Conservation (phyloP, 2,113 vertebrate species). For the Engystomops pustulosus region DNA sequence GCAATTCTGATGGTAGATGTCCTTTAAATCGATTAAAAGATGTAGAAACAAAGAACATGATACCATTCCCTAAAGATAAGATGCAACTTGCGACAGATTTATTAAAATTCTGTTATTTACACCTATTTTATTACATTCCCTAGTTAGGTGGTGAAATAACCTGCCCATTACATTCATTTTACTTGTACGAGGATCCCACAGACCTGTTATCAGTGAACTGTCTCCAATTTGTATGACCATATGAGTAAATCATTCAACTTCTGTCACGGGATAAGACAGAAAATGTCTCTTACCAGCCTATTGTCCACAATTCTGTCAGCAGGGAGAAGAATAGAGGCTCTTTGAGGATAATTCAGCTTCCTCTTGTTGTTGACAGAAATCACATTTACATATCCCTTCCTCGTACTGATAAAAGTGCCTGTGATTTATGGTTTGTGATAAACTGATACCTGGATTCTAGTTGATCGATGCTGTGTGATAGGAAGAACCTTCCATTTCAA, state of each 20-base stretch:
- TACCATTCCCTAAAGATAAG: too few species aligned
- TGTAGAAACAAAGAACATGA: too few species aligned
- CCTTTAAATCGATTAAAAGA: too few species aligned
- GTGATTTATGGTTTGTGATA: constrained; percentile 96
- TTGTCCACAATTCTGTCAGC: constrained; percentile 78
- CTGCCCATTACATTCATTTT: neutral
- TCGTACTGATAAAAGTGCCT: constrained; percentile 83
- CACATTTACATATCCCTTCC: constrained; percentile 98
- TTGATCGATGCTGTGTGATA: constrained; percentile 85
- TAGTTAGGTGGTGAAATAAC: constrained; percentile 16
- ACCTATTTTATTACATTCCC: neutral
- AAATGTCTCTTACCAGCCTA: constrained; percentile 80
- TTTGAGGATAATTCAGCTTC: constrained; percentile 85
- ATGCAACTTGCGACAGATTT: neutral
- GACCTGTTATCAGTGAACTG: constrained; percentile 14
- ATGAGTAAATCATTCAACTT: constrained; percentile 37
- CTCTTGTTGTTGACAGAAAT: constrained; percentile 92
- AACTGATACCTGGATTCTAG: constrained; percentile 91
- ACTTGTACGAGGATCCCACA: neutral
- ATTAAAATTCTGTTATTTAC: neutral
- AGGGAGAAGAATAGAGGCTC: constrained; percentile 84
- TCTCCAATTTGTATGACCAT: constrained; percentile 36
- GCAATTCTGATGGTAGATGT: too few species aligned
- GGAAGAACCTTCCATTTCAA: constrained; percentile 89
- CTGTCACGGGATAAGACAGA: constrained; percentile 46